phyloP scores from a whole-genome alignment of 1,140 invertebrate genomes.

The Lordiphosa mommai region DNA sequence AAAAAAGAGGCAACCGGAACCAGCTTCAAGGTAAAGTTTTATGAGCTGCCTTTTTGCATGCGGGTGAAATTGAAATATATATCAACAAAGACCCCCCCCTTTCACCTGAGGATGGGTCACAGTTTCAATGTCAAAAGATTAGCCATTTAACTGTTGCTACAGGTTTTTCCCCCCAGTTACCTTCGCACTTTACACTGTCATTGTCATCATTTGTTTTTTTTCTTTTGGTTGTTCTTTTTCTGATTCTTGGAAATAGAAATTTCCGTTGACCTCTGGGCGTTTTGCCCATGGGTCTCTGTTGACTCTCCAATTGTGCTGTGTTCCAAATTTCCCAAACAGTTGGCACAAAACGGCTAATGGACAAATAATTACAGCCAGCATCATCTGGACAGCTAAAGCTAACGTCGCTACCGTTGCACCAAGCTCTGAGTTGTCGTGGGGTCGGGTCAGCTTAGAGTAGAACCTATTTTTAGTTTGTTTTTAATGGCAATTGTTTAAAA shows the following conservation, averaged over 20 bases:
- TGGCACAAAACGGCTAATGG: slow-evolving; percentile 50
- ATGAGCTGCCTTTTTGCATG: slow-evolving; percentile 38
- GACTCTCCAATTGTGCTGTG: slow-evolving; percentile 26
- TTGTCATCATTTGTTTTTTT: slow-evolving; percentile 30
- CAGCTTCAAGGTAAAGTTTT: slow-evolving; percentile 64
- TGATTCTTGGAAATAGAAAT: slow-evolving; percentile 38
- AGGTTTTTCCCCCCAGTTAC: too few relatives aligned
- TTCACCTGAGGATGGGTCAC: too few relatives aligned
- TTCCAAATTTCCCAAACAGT: slow-evolving; percentile 60
- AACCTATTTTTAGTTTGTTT: slow-evolving; percentile 15
- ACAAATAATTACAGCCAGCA: slow-evolving; percentile 63
- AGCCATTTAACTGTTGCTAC: too few relatives aligned
- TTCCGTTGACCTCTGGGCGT: slow-evolving; percentile 48
- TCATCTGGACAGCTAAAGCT: slow-evolving; percentile 45
- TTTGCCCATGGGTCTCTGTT: slow-evolving; percentile 27
- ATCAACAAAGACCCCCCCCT: background rate
- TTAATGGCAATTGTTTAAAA: slow-evolving; percentile 47
- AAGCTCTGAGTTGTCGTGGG: slow-evolving; percentile 9
- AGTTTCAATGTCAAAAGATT: background rate
- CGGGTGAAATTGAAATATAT: slow-evolving; percentile 57
- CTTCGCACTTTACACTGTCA: background rate
- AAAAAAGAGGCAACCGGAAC: slow-evolving; percentile 7
- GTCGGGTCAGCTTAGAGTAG: background rate
- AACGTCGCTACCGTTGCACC: slow-evolving; percentile 43
- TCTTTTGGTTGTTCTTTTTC: background rate